Evolutionary conservation across 2,113 vertebrate genomes (phyloP).

Genomic region (Hippopotamus amphibius): DNA sequence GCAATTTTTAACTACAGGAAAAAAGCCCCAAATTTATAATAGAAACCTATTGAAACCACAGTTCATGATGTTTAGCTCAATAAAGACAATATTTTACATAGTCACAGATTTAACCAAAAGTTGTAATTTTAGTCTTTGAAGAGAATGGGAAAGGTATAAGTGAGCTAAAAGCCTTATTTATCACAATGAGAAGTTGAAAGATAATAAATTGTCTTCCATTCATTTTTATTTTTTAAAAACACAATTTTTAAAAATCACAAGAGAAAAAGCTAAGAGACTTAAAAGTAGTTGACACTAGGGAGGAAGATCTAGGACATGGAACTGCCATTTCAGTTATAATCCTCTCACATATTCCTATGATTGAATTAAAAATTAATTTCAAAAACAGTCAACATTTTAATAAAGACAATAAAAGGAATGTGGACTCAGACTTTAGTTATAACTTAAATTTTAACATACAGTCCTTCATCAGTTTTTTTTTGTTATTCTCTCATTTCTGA

Average conservation of each 20-base stretch:
- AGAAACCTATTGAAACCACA: conserved; percentile 24
- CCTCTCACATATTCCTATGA: background rate
- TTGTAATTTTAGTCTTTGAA: background rate
- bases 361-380: conserved; percentile 24
- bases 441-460: conserved; percentile 38
- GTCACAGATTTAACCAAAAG: background rate
- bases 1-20: background rate
- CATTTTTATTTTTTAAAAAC: conserved; percentile 39
- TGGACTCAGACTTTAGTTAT: background rate
- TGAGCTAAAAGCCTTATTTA: background rate
- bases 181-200: background rate
- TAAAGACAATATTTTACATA: background rate
- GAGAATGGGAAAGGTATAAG: background rate
- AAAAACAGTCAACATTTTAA: conserved; percentile 29
- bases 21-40: background rate
- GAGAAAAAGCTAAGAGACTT: background rate
- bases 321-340: background rate
- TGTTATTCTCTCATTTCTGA: conserved; percentile 35
- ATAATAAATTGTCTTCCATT: conserved; percentile 19
- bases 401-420: conserved; percentile 34
- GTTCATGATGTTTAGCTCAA: background rate
- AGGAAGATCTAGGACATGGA: background rate
- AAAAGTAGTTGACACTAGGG: background rate
- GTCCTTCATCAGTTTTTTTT: background rate
- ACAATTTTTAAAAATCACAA: conserved; percentile 15